Evolutionary conservation across 2,113 vertebrate species (phyloP).

Genomic region (Amphiprion percula): DNA sequence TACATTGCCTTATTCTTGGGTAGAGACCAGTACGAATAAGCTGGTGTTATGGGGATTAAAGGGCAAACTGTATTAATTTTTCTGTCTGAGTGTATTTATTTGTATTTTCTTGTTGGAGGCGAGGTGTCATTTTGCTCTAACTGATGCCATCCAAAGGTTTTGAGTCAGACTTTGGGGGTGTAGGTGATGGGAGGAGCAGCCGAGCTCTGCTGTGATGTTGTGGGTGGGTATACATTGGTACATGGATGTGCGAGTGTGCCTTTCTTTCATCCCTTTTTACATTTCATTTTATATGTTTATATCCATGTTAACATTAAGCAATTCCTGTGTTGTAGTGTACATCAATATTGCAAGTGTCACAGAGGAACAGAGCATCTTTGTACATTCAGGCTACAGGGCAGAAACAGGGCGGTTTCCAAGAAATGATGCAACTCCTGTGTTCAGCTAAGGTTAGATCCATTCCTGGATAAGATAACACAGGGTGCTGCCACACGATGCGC

Average conservation of each 20-base stretch:
- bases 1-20: conserved; percentile 29
- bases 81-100: background rate
- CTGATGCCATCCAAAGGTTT: conserved; percentile 46
- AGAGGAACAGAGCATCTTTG: conserved; percentile 13
- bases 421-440: conserved; percentile 49
- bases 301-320: background rate
- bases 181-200: conserved; percentile 32
- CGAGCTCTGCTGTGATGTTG: conserved; percentile 15
- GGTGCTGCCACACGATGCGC: conserved; percentile 52
- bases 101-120: conserved; percentile 17
- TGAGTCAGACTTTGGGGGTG: conserved; percentile 9
- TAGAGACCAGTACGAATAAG: conserved; percentile 26
- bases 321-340: conserved; percentile 18
- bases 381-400: conserved; percentile 17
- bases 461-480: conserved; percentile 59
- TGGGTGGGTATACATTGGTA: conserved; percentile 12
- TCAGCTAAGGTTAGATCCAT: conserved; percentile 56
- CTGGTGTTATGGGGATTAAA: conserved; percentile 38
- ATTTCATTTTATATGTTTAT: conserved; percentile 2
- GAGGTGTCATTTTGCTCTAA: conserved; percentile 31
- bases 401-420: conserved; percentile 50
- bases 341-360: conserved; percentile 48
- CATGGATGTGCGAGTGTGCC: background rate
- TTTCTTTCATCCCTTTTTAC: conserved; percentile 15
- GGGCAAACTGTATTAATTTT: conserved; percentile 34